Percentiles rank a stretch among this genome's conserved stretches.
phyloP scores from a whole-genome alignment of 1,140 invertebrate species.

The Meteorus sp. region DNA sequence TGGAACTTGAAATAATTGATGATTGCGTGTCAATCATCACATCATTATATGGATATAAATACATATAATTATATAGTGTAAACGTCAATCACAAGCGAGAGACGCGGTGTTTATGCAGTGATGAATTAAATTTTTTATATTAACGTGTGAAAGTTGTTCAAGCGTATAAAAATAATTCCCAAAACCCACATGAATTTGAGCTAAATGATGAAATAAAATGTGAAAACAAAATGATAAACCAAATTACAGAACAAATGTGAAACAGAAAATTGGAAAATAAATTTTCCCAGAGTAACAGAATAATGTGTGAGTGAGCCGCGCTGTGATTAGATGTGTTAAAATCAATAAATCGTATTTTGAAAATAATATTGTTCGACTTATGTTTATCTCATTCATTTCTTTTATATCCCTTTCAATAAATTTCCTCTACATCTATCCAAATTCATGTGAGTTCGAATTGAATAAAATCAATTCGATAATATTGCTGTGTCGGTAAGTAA shows the following conservation, averaged over 20 bases:
- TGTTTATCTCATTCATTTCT: too few species aligned
- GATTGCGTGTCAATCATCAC: too few species aligned
- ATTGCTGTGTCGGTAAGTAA: too few species aligned
- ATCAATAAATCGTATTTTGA: constrained; percentile 49
- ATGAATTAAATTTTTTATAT: constrained; percentile 46
- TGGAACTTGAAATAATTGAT: too few species aligned
- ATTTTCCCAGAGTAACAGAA: too few species aligned
- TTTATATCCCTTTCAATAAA: too few species aligned
- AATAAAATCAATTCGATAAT: too few species aligned
- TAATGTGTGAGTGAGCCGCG: constrained; percentile 21
- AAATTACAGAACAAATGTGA: constrained; percentile 24
- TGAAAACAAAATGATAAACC: constrained; percentile 20
- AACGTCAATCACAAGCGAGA: constrained; percentile 43
- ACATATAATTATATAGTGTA: constrained; percentile 37
- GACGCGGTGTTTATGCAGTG: constrained; percentile 46
- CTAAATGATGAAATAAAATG: constrained; percentile 11
- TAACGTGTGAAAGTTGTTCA: constrained; percentile 36
- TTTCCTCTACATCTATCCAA: too few species aligned
- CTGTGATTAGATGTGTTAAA: constrained; percentile 40
- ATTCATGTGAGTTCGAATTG: too few species aligned
- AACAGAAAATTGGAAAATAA: constrained; percentile 10
- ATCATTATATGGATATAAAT: too few species aligned
- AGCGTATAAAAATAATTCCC: too few species aligned
- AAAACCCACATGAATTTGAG: constrained; percentile 26
- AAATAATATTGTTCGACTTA: constrained; percentile 33